Base-by-base conservation (phyloP, 2,113 vertebrate genomes). In the Paralichthys olivaceus region DNA sequence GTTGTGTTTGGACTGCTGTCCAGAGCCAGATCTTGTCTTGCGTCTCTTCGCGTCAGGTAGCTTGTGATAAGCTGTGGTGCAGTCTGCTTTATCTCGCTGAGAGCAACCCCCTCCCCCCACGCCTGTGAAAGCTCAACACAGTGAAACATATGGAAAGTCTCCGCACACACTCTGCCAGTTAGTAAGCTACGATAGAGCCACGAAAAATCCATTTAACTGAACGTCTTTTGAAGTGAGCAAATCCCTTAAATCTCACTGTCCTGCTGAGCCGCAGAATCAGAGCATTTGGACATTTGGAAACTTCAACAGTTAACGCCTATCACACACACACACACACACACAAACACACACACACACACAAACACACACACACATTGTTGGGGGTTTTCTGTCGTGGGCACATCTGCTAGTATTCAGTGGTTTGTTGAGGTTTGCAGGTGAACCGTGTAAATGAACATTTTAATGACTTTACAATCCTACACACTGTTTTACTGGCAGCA, bases 351-450 rank as follows among this genome's bases (percentile, higher is more conserved):
- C 11, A 37, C 15, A 55, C 28, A 56, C 58, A 57, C 49, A 65
- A 17, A 45, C 59, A 68, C 56, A 54, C 49, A 59, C 19, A 53
- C 20, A 53, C 17, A 43, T 64, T 63, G 53, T 32, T 47, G 28
- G 25, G 56, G 23, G 57, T 75, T 78, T 63, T 12, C 37, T 13
- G 11, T 40, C 9, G 56, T 11, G 40, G 34, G 49, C 53, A 64
- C 74, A 84, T 83, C 74, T 84, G 81, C 70, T 68, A 66, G 68
- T 68, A 47, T 72, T 91, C 68, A 80, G 85, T 62, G 86, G 83
- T 78, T 79, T 77, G 74, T 75, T 81, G 72, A 37, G 68, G 37
- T 84, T 66, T 67, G 73, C 84, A 84, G 81, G 78, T 75, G 69
- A 83, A 80, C 70, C 57, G 0, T 78, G 61, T 40, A 69, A 80